Evolutionary conservation across 2,888 invertebrate species (phyloP).

Genomic region (Mallateleia sp.): DNA sequence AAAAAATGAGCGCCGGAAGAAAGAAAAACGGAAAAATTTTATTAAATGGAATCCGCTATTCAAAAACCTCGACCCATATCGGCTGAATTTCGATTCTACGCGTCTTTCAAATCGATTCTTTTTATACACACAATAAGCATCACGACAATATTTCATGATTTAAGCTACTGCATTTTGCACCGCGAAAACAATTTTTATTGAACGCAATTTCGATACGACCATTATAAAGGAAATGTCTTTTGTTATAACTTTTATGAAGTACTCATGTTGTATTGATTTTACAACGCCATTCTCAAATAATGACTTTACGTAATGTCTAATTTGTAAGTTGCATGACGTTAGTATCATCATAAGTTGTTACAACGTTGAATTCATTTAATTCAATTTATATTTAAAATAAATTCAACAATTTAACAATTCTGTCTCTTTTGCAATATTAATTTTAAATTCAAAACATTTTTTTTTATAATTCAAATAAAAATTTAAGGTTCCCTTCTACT

Average conservation of each 20-base stretch:
- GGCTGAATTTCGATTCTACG: conserved; percentile 60
- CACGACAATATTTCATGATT: conserved; percentile 62
- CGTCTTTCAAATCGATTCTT: conserved; percentile 62
- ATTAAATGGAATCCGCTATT: conserved; percentile 82
- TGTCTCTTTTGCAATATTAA: too few species aligned
- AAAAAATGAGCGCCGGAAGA: conserved; percentile 48
- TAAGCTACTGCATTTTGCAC: conserved; percentile 45
- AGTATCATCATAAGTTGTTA: too few species aligned
- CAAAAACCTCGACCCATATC: conserved; percentile 82
- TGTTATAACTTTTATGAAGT: conserved; percentile 43
- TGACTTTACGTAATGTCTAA: too few species aligned
- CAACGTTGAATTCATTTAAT: too few species aligned
- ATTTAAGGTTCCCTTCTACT: too few species aligned
- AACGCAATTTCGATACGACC: conserved; percentile 12
- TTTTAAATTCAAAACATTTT: too few species aligned
- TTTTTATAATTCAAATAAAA: too few species aligned
- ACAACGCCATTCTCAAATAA: too few species aligned
- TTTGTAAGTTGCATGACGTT: too few species aligned
- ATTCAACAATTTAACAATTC: too few species aligned
- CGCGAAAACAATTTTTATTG: conserved; percentile 64
- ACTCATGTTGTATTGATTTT: too few species aligned
- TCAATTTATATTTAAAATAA: too few species aligned
- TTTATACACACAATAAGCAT: conserved; percentile 64
- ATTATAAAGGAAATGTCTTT: conserved; percentile 35
- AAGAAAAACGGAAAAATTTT: conserved; percentile 79